Percentiles rank a stretch among this genome's conserved stretches.
Evolutionary conservation across 1,140 invertebrate species (phyloP).

Genomic region (Penaeus vannamei): DNA sequence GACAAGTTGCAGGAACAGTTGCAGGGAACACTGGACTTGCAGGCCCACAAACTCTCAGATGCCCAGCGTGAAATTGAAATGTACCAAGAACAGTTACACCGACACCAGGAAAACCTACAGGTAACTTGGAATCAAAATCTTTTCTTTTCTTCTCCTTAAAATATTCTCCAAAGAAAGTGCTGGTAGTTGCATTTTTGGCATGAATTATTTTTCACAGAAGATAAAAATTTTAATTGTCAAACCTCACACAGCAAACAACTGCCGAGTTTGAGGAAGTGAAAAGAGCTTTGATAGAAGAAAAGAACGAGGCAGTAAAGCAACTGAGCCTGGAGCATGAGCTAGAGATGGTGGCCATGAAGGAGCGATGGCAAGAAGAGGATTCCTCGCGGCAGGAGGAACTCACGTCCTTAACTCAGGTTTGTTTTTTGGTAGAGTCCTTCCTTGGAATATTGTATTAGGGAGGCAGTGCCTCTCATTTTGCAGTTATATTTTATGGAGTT

Average conservation of each 20-base stretch:
- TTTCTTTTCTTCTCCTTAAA: neutral
- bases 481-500: no score
- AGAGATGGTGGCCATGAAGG: slow-evolving; percentile 72
- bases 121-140: neutral
- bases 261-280: slow-evolving; percentile 50
- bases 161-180: neutral
- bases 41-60: slow-evolving; percentile 39
- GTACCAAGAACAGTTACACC: slow-evolving; percentile 52
- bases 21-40: slow-evolving; percentile 35
- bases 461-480: no score
- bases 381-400: slow-evolving; percentile 49
- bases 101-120: slow-evolving; percentile 51
- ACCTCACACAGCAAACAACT: slow-evolving; percentile 33
- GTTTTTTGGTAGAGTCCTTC: slow-evolving; percentile 1
- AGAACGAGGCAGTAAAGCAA: slow-evolving; percentile 69
- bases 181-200: neutral
- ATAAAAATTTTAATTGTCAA: neutral
- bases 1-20: slow-evolving; percentile 9
- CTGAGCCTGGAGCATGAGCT: slow-evolving; percentile 77
- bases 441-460: no score
- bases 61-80: slow-evolving; percentile 52
- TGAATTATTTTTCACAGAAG: neutral
- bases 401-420: slow-evolving; percentile 42
- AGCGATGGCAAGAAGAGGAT: slow-evolving; percentile 62
- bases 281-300: slow-evolving; percentile 55